These are phyloP conservation scores for Macrophya alboannulata DNA, from an alignment of 2,888 invertebrate species.

Conservation along the genomic window DNA sequence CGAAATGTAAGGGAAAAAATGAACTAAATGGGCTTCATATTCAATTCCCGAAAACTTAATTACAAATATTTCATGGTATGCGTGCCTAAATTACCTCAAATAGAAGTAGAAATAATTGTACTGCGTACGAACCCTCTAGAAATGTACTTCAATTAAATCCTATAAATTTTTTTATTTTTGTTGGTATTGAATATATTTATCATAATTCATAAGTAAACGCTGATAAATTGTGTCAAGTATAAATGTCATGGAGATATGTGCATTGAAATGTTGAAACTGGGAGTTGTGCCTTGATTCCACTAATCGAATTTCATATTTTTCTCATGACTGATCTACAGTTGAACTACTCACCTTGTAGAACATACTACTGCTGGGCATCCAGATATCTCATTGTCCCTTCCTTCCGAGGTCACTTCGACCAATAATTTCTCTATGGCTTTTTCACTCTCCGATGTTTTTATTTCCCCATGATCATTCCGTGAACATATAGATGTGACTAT, in stretches of 20 bases:
- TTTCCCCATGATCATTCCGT: conserved; percentile 30
- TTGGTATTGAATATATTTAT: neutral
- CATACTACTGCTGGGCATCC: conserved; percentile 53
- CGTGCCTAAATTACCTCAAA: conserved; percentile 17
- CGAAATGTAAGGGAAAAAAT: neutral
- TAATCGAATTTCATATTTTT: conserved; percentile 31
- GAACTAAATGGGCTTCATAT: neutral
- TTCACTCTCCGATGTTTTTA: conserved; percentile 17
- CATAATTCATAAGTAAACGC: neutral
- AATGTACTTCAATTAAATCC: neutral
- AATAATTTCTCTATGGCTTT: conserved; percentile 53
- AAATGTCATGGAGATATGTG: conserved; percentile 25
- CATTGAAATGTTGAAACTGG: conserved; percentile 35
- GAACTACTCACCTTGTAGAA: conserved; percentile 64
- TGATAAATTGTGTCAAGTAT: conserved; percentile 45
- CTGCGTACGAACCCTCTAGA: neutral
- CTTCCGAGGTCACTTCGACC: conserved; percentile 49
- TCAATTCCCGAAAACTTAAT: neutral
- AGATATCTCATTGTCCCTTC: conserved; percentile 56
- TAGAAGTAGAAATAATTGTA: neutral
- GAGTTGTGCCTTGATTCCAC: conserved; percentile 22
- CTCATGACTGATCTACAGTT: conserved; percentile 45
- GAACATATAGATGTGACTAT: conserved; percentile 38
- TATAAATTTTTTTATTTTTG: too few species aligned
- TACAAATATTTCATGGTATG: neutral